A percentile compares a stretch with the other conserved stretches of the same genome.
Conservation (phyloP, 1,140 invertebrate genomes). For the Philotrypesis tridentata region DNA sequence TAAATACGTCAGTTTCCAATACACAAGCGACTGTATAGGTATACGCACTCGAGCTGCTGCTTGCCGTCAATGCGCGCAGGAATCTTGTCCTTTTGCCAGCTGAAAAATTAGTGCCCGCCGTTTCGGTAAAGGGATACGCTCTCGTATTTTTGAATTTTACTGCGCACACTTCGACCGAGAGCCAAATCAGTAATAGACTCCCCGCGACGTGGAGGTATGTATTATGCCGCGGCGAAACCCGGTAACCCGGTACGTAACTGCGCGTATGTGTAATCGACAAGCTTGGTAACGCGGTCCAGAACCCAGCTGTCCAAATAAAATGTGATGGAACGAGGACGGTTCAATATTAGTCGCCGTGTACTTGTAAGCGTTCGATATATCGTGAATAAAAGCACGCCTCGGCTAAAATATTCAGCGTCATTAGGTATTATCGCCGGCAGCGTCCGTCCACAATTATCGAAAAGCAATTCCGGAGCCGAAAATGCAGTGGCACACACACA, state of each 20-base stretch:
- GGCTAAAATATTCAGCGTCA: constrained; percentile 2
- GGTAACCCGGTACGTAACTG: too few relatives aligned
- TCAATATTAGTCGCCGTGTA: too few relatives aligned
- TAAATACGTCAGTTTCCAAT: constrained; percentile 36
- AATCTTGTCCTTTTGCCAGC: constrained; percentile 49
- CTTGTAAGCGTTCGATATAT: background rate
- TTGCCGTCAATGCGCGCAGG: background rate
- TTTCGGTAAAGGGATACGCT: constrained; percentile 8
- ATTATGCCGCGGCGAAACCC: too few relatives aligned
- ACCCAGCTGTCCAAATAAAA: too few relatives aligned
- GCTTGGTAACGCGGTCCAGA: too few relatives aligned
- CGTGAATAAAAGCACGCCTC: background rate
- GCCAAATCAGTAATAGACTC: too few relatives aligned
- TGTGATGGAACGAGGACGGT: too few relatives aligned
- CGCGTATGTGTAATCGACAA: too few relatives aligned
- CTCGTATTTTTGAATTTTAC: background rate
- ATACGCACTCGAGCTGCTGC: too few relatives aligned
- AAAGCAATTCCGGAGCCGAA: constrained; percentile 24
- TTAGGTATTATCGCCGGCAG: background rate
- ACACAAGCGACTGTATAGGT: too few relatives aligned
- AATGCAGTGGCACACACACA: background rate
- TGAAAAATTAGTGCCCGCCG: constrained; percentile 16
- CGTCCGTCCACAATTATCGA: constrained; percentile 25
- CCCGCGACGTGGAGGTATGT: too few relatives aligned
- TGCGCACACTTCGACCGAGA: too few relatives aligned